phyloP scores from a whole-genome alignment of 2,797 vertebrate genomes.

The Cyclura pinguis region DNA sequence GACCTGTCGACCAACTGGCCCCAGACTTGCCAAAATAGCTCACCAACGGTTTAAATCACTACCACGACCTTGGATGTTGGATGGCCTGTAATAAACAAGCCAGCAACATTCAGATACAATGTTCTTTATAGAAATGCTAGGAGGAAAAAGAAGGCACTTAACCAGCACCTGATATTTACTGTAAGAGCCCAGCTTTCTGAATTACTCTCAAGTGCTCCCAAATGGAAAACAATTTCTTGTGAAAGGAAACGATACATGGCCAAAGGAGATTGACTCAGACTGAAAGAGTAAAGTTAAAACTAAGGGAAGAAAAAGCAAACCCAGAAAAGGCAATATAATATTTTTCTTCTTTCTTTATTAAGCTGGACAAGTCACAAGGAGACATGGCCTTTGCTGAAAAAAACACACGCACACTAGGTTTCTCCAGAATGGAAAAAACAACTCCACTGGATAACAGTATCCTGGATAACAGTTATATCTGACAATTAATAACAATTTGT shows the following conservation, averaged over 20 bases:
- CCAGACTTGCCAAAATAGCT: no score
- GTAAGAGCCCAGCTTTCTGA: background rate
- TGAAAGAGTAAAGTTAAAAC: background rate
- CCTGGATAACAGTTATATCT: no score
- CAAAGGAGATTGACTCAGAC: background rate
- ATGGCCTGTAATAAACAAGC: background rate
- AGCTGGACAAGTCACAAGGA: background rate
- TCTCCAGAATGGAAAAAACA: background rate
- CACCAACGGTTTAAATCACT: background rate
- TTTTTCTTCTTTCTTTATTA: background rate
- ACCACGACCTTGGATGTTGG: background rate
- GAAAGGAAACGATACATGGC: background rate
- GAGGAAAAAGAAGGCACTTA: constrained; percentile 26
- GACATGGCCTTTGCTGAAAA: no score
- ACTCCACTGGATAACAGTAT: no score
- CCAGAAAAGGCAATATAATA: background rate
- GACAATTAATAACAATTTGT: no score
- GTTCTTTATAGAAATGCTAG: background rate
- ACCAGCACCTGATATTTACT: background rate
- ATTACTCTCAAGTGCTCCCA: background rate
- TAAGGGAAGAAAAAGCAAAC: background rate
- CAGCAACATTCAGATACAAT: background rate
- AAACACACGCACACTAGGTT: background rate
- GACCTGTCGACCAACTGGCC: no score
- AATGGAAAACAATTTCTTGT: background rate